A percentile compares a stretch with the other conserved stretches of the same genome.
These are phyloP conservation scores for Leucophenga montana DNA, from an alignment of 2,888 invertebrate species.

Conservation along the genomic window DNA sequence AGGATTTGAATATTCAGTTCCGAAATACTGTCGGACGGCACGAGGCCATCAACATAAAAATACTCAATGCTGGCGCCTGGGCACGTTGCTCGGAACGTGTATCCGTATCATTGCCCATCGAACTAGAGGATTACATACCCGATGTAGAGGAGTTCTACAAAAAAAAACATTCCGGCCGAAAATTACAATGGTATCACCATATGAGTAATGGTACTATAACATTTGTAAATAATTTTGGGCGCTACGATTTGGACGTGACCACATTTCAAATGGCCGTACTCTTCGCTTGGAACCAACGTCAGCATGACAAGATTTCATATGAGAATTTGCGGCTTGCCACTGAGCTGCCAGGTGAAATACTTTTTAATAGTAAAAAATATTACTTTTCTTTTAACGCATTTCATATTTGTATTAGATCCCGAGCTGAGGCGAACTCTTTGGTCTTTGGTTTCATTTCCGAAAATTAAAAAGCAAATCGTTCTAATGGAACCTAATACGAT, in stretches of 20 bases:
- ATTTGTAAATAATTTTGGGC: constrained; percentile 92
- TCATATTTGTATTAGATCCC: constrained; percentile 76
- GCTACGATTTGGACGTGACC: constrained; percentile 98
- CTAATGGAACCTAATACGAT: constrained; percentile 83
- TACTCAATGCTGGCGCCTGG: constrained; percentile 99
- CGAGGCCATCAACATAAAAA: constrained; percentile 97
- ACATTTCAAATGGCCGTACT: constrained; percentile 99
- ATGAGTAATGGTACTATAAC: constrained; percentile 99
- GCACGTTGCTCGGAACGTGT: constrained; percentile 93
- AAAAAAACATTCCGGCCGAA: constrained; percentile 96
- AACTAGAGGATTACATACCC: constrained; percentile 98
- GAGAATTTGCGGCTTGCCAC: constrained; percentile 97
- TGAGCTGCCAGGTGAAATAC: constrained; percentile 84
- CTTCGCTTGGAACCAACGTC: constrained; percentile 98
- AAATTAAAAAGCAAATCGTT: constrained; percentile 93
- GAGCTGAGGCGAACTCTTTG: constrained; percentile 95
- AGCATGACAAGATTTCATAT: constrained; percentile 93
- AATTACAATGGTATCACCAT: constrained; percentile 99
- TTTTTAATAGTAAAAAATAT: neutral
- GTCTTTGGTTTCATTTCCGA: constrained; percentile 96
- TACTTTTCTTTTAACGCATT: neutral
- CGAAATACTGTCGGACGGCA: constrained; percentile 85
- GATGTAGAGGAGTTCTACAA: constrained; percentile 99
- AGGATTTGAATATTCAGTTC: constrained; percentile 96
- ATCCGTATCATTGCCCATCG: constrained; percentile 95